These are phyloP conservation scores for Bacillus rossius DNA, from an alignment of 1,140 invertebrate genomes.

Conservation along the genomic window DNA sequence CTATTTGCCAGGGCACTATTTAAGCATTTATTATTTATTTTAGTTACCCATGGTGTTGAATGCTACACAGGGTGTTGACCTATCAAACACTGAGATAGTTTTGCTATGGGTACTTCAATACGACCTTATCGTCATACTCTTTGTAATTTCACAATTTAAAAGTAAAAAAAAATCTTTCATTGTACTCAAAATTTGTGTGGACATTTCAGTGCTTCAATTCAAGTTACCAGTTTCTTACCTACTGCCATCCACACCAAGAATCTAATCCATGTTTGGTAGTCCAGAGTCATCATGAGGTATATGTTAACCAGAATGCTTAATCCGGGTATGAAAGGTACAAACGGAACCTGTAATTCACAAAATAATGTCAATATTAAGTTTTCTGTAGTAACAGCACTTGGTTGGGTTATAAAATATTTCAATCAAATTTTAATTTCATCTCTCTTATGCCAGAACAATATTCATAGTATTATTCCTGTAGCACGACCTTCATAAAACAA, in stretches of 20 bases:
- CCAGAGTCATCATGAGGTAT: slow-evolving; percentile 73
- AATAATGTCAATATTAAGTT: background rate
- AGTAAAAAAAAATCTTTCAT: too few relatives aligned
- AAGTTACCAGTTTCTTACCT: slow-evolving; percentile 40
- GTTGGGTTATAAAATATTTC: background rate
- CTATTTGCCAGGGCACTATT: too few relatives aligned
- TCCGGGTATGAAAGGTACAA: slow-evolving; percentile 71
- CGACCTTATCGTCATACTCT: too few relatives aligned
- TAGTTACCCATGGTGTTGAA: too few relatives aligned
- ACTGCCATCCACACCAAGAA: slow-evolving; percentile 70
- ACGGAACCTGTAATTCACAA: slow-evolving; percentile 56
- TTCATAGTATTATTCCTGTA: background rate
- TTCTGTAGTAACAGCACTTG: slow-evolving; percentile 4
- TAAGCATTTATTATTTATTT: too few relatives aligned
- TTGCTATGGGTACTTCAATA: too few relatives aligned
- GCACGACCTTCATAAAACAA: background rate
- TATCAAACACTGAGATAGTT: too few relatives aligned
- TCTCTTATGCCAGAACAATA: background rate
- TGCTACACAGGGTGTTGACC: too few relatives aligned
- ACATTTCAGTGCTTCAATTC: too few relatives aligned
- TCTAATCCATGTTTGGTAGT: slow-evolving; percentile 69
- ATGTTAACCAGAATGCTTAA: slow-evolving; percentile 75
- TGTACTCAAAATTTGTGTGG: too few relatives aligned
- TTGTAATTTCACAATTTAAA: too few relatives aligned
- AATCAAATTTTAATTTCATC: background rate